These are phyloP conservation scores for Leptatherina wallacei DNA, from an alignment of 2,797 vertebrate species.

Conservation along the genomic window DNA sequence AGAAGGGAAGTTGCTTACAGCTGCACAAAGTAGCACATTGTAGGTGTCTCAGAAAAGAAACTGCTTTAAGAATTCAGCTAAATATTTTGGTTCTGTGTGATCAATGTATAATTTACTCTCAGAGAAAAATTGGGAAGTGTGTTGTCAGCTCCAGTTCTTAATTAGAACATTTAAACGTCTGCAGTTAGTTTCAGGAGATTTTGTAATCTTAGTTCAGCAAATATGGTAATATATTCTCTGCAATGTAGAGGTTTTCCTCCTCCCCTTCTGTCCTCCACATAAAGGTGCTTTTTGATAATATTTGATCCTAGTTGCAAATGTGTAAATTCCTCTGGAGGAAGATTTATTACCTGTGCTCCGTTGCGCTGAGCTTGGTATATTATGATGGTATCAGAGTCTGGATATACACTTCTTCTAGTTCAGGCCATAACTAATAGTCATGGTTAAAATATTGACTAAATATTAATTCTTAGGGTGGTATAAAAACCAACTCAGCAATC, in stretches of 20 bases:
- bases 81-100: background rate
- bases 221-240: background rate
- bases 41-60: background rate
- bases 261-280: background rate
- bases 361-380: background rate
- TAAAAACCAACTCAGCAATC: constrained; percentile 9
- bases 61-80: background rate
- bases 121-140: background rate
- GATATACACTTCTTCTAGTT: constrained; percentile 15
- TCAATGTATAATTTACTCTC: background rate
- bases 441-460: background rate
- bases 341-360: background rate
- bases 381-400: constrained; percentile 6
- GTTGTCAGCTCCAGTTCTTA: background rate
- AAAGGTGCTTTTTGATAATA: background rate
- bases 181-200: background rate
- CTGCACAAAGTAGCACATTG: background rate
- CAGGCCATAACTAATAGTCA: background rate
- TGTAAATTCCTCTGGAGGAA: background rate
- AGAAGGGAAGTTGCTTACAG: background rate
- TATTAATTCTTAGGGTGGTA: background rate
- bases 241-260: background rate
- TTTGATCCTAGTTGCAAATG: background rate
- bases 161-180: background rate
- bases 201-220: background rate